Percentiles rank a stretch among this genome's conserved stretches.
These are phyloP conservation scores for Stichopus horrens DNA, from an alignment of 53 echinoderm and acorn worm genomes.

Conservation along the genomic window DNA sequence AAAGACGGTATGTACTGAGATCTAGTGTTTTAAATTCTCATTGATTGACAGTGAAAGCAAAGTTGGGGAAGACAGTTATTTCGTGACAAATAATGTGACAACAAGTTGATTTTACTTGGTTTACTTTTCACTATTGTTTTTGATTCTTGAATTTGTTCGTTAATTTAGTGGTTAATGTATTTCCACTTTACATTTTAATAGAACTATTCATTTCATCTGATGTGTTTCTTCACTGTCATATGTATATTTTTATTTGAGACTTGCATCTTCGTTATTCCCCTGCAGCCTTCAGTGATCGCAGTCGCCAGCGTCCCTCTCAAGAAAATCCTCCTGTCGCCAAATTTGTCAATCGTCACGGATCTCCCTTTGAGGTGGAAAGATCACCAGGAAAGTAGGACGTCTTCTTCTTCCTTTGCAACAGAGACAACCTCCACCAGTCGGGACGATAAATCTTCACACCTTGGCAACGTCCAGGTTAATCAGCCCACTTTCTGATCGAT, in stretches of 20 bases:
- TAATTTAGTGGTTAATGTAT: too few relatives aligned
- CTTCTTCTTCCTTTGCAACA: not conserved
- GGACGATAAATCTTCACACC: not conserved
- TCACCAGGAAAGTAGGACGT: not conserved
- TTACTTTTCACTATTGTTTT: too few relatives aligned
- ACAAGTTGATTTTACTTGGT: too few relatives aligned
- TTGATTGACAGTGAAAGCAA: not conserved
- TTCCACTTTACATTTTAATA: too few relatives aligned
- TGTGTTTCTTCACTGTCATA: too few relatives aligned
- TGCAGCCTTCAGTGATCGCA: constrained; percentile 77
- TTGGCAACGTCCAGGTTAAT: constrained; percentile 21
- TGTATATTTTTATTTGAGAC: too few relatives aligned
- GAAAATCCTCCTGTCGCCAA: constrained; percentile 74
- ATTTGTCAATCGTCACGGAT: constrained; percentile 56
- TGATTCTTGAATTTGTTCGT: too few relatives aligned
- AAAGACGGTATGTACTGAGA: constrained; percentile 60
- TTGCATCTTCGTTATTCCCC: not conserved
- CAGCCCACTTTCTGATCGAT: not conserved
- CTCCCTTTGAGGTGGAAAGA: constrained; percentile 68
- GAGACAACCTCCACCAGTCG: constrained; percentile 15
- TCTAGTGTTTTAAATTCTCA: not conserved
- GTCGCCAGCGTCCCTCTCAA: constrained; percentile 81
- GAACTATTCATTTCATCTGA: too few relatives aligned
- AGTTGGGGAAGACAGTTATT: too few relatives aligned
- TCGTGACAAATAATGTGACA: too few relatives aligned